Base-by-base conservation (phyloP, 2,888 invertebrate genomes). In the Blera fallax region DNA sequence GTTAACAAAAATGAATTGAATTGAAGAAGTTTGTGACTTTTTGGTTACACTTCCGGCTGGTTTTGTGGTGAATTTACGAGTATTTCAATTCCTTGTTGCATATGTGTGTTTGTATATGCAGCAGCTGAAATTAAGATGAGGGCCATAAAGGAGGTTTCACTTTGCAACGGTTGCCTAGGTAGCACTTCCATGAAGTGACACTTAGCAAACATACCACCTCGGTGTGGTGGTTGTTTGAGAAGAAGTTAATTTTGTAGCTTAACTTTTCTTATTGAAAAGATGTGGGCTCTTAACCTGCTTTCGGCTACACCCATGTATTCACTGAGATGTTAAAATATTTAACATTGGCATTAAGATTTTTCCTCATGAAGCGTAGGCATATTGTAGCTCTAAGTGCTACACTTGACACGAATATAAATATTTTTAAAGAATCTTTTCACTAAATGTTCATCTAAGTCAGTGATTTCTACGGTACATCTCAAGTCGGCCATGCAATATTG, bases 21-120 rank as follows among this genome's bases (percentile, higher is more conserved):
- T 83, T 84, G 69, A 79, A 64, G 69, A 74, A 84, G 73, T 84
- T 79, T 79, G 43, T 52, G 69, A 79, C 74, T 74, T 84, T 84
- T 84, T 18, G 74, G 62, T 70, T 29, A 65, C 69, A 70, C 56
- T 79, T 79, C 21, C 58, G 84, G 79, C 32, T 74, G 45, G 54
- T 56, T 52, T 74, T 64, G 69, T 32, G 79, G 69, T 69, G 69
- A 64, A 74, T 74, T 79, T 79, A n/a, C n/a, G n/a, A n/a, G n/a
- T n/a, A 69, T 69, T 69, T 69, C 43, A 67, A 73, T 73, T 67
- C 18, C 29, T 40, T 34, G 16, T 40, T 18, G 34, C 50, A 56
- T 27, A 14, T 56, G 37, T n/a, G 32, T 34, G 10, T 77, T 11
- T 40, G 29, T n/a, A 14, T 27, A 24, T 76, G 32, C 37, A 24